These are phyloP conservation scores for Harpalus rubripes DNA, from an alignment of 2,888 invertebrate species.

Conservation along the genomic window DNA sequence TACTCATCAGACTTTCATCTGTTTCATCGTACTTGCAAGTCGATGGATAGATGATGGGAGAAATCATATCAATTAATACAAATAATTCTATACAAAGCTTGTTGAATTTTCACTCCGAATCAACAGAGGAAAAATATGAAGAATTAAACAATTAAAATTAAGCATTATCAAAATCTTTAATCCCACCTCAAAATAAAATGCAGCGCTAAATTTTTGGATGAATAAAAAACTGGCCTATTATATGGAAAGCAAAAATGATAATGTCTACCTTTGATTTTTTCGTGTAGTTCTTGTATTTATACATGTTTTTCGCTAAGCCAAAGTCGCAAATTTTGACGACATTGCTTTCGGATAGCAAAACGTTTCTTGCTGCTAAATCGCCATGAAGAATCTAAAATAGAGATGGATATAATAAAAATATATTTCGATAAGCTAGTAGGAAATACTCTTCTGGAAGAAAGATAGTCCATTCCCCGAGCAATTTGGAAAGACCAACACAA, in stretches of 20 bases:
- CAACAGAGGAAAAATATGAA: too few species aligned
- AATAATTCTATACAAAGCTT: too few species aligned
- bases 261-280: conserved; percentile 88
- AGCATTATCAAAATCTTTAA: too few species aligned
- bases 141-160: too few species aligned
- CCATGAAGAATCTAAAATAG: conserved; percentile 87
- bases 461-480: conserved; percentile 96
- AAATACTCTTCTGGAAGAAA: conserved; percentile 89
- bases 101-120: too few species aligned
- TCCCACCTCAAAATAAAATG: too few species aligned
- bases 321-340: conserved; percentile 98
- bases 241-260: not conserved
- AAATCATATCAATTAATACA: too few species aligned
- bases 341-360: conserved; percentile 92
- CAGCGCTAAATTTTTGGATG: too few species aligned
- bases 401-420: conserved; percentile 7
- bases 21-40: too few species aligned
- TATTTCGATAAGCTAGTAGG: not conserved
- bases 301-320: conserved; percentile 94
- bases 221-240: too few species aligned
- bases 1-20: too few species aligned
- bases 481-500: conserved; percentile 96
- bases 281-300: conserved; percentile 92
- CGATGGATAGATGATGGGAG: too few species aligned
- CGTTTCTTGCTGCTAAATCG: conserved; percentile 94